Evolutionary conservation across 1,140 invertebrate genomes (phyloP), one percentile per base, ranked within the genome.

Genomic region (Drosophila pectinifera): DNA sequence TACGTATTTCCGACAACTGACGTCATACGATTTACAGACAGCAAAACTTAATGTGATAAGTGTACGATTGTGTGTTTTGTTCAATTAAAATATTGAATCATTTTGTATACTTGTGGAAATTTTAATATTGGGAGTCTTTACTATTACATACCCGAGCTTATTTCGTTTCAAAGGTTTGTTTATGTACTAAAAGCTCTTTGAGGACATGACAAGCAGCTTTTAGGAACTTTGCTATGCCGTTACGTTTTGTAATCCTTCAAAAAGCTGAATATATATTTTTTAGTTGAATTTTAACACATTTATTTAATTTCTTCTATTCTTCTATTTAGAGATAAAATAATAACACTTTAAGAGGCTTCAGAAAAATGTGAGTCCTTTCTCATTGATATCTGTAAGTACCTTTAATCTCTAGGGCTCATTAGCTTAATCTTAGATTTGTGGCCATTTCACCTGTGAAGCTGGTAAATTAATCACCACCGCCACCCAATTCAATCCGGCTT

Each of bases 41-140:
- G 61, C 55, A 76, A 58, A 76, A 77, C 63, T 59, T 77, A 59
- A 61, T 77, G 74, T 77, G 74, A 77, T 77, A 77, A 77, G 74
- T 77, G 74, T 77, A 68, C 51, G 74, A 75, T 68, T 77, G 48
- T 76, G 73, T 77, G 74, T 76, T 77, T 77, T 72, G 65, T 72
- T 77, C 55, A 74, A 74, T 74, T 48, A 73, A 74, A 74, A 70
- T 38, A 72, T 72, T 72, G 49, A 73, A 38, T 45, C 34, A 68
- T 69, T 72, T 72, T 75, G 62, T 75, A 55, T 46, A 64, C n/a
- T 16, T 36, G 2, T 2, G 39, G 11, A 57, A 43, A 38, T 42
- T 0, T 13, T 8, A 5, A 8, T 11, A 16, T 5, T 24, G 26
- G 7, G 7, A 7, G 8, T 28, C 0, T 13, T 8, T 6, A 5